Conservation (phyloP, 2,113 vertebrate genomes). For the Bostrychus sinensis region DNA sequence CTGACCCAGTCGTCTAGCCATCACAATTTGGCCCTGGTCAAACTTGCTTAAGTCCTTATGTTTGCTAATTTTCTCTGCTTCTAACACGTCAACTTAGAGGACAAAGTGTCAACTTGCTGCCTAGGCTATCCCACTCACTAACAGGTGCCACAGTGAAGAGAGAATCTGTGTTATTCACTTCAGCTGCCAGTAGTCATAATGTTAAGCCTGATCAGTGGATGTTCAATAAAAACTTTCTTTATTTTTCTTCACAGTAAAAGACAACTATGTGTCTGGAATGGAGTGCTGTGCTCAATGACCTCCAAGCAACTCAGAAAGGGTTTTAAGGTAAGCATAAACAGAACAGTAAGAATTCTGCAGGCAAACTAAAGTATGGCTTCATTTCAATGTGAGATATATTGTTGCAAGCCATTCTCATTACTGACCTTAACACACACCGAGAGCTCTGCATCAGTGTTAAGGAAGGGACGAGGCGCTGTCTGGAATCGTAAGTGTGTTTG, state of each 20-base stretch:
- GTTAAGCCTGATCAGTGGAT: neutral
- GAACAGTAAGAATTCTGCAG: conserved; percentile 23
- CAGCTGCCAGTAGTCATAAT: neutral
- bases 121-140: too few species aligned
- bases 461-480: conserved; percentile 21
- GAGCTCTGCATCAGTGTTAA: conserved; percentile 13
- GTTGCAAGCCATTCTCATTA: conserved; percentile 39
- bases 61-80: too few species aligned
- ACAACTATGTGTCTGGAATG: conserved; percentile 8
- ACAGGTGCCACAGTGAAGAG: too few species aligned
- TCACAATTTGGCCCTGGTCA: too few species aligned
- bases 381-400: conserved; percentile 25
- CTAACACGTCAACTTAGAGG: too few species aligned
- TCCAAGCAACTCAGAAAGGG: conserved; percentile 28
- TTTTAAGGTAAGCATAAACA: conserved; percentile 49
- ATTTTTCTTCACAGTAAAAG: conserved; percentile 29
- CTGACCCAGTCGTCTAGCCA: too few species aligned
- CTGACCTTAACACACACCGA: conserved; percentile 35
- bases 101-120: too few species aligned
- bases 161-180: neutral
- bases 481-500: conserved; percentile 45
- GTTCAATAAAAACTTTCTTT: neutral
- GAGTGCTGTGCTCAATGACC: conserved; percentile 27
- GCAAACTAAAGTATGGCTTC: conserved; percentile 24
- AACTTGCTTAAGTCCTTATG: too few species aligned